These are phyloP conservation scores for Oreochromis grahami DNA, from an alignment of 2,797 vertebrate genomes.

Conservation along the genomic window DNA sequence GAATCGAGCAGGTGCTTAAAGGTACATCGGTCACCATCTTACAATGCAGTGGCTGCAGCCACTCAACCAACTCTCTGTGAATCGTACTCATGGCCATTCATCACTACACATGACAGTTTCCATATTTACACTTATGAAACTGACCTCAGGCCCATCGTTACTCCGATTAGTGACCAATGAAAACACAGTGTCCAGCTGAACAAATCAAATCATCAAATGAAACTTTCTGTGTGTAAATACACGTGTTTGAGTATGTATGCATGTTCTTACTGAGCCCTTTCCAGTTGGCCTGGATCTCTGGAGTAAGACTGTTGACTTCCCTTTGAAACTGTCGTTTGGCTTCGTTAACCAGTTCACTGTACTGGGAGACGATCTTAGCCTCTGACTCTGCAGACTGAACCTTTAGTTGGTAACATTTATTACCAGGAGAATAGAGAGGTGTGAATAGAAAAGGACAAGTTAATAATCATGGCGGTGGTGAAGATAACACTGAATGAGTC, in stretches of 20 bases:
- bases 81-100: neutral
- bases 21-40: neutral
- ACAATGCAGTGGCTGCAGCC: neutral
- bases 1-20: neutral
- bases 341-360: constrained; percentile 90
- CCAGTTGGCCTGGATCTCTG: constrained; percentile 91
- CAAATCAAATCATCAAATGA: neutral
- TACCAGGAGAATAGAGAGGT: neutral
- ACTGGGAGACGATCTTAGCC: constrained; percentile 92
- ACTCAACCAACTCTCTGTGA: neutral
- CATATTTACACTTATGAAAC: neutral
- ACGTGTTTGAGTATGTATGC: neutral
- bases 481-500: neutral
- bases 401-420: constrained; percentile 53
- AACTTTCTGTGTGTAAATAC: neutral
- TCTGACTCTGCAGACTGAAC: constrained; percentile 90
- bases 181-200: neutral
- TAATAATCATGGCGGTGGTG: neutral
- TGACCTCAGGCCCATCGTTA: neutral
- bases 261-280: constrained; percentile 89
- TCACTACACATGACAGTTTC: neutral
- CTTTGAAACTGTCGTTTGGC: constrained; percentile 90
- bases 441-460: neutral
- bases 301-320: constrained; percentile 93
- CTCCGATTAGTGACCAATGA: neutral